Percentiles rank a stretch among this genome's conserved stretches.
phyloP scores from a whole-genome alignment of 2,113 vertebrate genomes.

The Mastomys natalensis region DNA sequence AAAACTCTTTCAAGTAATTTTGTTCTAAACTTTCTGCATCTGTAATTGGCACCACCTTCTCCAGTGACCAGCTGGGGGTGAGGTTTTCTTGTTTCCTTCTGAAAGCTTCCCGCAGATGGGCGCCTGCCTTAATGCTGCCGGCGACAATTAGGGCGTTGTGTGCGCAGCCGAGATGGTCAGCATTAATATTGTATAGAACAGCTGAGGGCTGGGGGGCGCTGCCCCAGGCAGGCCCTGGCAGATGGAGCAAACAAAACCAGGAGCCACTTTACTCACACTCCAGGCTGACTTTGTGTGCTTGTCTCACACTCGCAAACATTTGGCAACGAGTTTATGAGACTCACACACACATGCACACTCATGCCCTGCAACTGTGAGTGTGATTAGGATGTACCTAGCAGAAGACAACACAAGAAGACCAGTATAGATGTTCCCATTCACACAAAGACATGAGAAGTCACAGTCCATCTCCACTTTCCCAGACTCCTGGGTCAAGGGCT shows the following conservation, averaged over 20 bases:
- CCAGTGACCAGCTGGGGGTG: conserved; percentile 90
- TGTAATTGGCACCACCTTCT: conserved; percentile 91
- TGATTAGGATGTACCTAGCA: neutral
- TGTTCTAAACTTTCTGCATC: conserved; percentile 88
- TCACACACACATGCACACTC: neutral
- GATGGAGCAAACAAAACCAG: conserved; percentile 94
- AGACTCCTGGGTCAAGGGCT: neutral
- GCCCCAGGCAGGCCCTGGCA: conserved; percentile 93
- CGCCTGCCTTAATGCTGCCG: conserved; percentile 88
- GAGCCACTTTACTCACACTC: conserved; percentile 91
- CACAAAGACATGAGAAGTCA: neutral
- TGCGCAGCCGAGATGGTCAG: conserved; percentile 89
- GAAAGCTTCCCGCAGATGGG: conserved; percentile 94
- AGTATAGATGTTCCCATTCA: conserved; percentile 30
- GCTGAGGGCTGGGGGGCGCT: conserved; percentile 92
- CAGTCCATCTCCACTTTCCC: neutral
- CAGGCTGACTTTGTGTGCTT: conserved; percentile 89
- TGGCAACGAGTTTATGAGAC: conserved; percentile 1
- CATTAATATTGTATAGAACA: conserved; percentile 99
- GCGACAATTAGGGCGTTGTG: conserved; percentile 91
- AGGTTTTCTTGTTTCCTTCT: conserved; percentile 87
- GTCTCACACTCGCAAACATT: conserved; percentile 78
- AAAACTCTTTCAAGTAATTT: conserved; percentile 85
- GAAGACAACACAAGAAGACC: neutral
- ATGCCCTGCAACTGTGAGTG: neutral